A percentile compares a stretch with the other conserved stretches of the same genome.
These are phyloP conservation scores for Helicolenus hilgendorfi DNA, from an alignment of 2,797 vertebrate species.

Conservation along the genomic window DNA sequence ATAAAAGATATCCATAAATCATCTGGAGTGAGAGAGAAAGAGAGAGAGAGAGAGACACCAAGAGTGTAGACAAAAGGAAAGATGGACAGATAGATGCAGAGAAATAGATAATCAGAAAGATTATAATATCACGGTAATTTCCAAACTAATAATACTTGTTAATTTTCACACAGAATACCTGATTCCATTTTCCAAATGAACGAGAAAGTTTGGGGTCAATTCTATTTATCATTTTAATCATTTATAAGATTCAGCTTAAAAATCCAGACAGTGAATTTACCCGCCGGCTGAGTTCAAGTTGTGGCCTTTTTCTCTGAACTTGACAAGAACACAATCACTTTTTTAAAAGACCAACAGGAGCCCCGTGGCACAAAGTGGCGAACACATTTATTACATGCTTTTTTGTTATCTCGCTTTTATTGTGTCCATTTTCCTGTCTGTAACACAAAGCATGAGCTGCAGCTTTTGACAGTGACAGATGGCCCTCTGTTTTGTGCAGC, in stretches of 20 bases:
- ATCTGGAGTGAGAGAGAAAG: constrained; percentile 22
- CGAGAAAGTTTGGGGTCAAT: not conserved
- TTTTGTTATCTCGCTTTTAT: constrained; percentile 23
- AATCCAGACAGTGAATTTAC: not conserved
- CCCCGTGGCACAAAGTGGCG: not conserved
- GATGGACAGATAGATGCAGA: constrained; percentile 8
- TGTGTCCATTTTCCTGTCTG: constrained; percentile 36
- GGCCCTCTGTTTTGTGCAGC: not conserved
- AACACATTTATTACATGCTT: constrained; percentile 30
- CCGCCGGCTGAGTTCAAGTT: not conserved
- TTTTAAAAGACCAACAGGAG: not conserved
- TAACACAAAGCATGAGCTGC: constrained; percentile 1
- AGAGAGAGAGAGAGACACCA: constrained; percentile 12
- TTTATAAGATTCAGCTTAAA: not conserved
- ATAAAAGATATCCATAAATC: constrained; percentile 84
- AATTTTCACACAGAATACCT: not conserved
- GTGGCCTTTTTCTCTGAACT: not conserved
- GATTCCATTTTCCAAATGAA: not conserved
- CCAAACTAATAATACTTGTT: constrained; percentile 13
- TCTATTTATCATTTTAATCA: not conserved
- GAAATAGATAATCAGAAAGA: constrained; percentile 24
- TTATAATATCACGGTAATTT: constrained; percentile 20
- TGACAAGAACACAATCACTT: not conserved
- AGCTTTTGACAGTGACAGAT: constrained; percentile 39
- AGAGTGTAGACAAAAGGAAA: constrained; percentile 17